A percentile compares a stretch with the other conserved stretches of the same genome.
Conservation (phyloP, 2,113 vertebrate species). For the Phaethon lepturus region DNA sequence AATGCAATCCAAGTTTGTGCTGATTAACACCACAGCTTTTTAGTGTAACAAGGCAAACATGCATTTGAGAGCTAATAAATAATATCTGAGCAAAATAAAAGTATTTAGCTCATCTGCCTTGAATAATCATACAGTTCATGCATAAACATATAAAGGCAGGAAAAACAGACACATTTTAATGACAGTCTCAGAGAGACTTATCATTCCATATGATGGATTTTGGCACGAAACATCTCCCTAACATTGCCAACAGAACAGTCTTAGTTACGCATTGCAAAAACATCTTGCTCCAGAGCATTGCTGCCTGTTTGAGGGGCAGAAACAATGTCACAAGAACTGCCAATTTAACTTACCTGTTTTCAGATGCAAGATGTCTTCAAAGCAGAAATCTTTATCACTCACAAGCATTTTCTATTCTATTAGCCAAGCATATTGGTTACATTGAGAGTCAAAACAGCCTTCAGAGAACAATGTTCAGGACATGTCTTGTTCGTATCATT, state of each 20-base stretch:
- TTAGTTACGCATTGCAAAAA: neutral
- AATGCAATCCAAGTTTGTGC: neutral
- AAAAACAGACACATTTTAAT: constrained; percentile 37
- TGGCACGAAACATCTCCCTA: neutral
- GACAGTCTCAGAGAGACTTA: neutral
- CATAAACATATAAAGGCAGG: constrained; percentile 16
- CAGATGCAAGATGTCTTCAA: neutral
- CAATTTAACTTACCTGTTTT: neutral
- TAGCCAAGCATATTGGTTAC: neutral
- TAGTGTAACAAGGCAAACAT: neutral
- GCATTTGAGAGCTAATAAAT: constrained; percentile 41
- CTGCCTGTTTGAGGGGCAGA: neutral
- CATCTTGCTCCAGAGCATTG: neutral
- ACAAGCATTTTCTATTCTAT: neutral
- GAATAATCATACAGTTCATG: constrained; percentile 25
- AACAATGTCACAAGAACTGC: neutral
- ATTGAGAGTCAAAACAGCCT: neutral
- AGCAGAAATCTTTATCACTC: neutral
- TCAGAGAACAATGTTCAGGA: neutral
- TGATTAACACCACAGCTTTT: neutral
- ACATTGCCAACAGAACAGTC: neutral
- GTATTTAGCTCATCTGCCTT: constrained; percentile 5
- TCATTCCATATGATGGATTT: neutral
- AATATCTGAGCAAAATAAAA: constrained; percentile 44
- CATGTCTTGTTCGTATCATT: neutral